phyloP scores from a whole-genome alignment of 2,113 vertebrate species.

The Fregata magnificens region DNA sequence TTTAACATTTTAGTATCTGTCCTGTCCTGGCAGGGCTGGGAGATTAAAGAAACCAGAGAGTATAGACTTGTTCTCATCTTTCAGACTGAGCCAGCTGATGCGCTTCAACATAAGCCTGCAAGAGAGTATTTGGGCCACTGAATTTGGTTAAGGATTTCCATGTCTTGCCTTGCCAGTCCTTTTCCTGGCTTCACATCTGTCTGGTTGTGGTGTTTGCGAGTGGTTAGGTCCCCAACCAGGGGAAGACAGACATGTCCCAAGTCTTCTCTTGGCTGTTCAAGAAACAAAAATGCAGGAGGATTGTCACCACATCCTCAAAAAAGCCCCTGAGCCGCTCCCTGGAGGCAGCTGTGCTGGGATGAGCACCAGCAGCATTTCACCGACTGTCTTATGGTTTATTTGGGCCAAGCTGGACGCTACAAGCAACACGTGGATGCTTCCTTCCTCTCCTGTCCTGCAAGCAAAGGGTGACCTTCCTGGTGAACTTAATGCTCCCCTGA shows the following conservation, averaged over 20 bases:
- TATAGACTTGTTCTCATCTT: background rate
- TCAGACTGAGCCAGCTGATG: background rate
- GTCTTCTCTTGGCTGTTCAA: background rate
- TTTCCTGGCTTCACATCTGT: background rate
- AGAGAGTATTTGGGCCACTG: background rate
- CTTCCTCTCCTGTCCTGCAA: background rate
- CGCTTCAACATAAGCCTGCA: background rate
- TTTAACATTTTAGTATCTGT: background rate
- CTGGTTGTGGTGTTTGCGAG: rapidly evolving
- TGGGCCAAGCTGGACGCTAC: background rate
- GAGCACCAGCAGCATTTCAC: background rate
- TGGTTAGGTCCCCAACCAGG: background rate
- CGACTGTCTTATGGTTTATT: rapidly evolving
- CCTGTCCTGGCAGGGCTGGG: background rate
- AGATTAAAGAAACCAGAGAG: background rate
- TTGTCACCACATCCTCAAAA: background rate
- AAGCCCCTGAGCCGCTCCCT: background rate
- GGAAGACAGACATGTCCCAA: rapidly evolving
- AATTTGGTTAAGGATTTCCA: background rate
- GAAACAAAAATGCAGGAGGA: background rate
- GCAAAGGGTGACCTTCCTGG: background rate
- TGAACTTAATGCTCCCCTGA: background rate
- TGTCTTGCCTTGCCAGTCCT: background rate
- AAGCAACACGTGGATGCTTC: background rate
- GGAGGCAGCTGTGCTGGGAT: background rate